Evolutionary conservation across 2,797 vertebrate genomes (phyloP), one percentile per base, ranked within the genome.

Genomic region (Thunnus albacares): DNA sequence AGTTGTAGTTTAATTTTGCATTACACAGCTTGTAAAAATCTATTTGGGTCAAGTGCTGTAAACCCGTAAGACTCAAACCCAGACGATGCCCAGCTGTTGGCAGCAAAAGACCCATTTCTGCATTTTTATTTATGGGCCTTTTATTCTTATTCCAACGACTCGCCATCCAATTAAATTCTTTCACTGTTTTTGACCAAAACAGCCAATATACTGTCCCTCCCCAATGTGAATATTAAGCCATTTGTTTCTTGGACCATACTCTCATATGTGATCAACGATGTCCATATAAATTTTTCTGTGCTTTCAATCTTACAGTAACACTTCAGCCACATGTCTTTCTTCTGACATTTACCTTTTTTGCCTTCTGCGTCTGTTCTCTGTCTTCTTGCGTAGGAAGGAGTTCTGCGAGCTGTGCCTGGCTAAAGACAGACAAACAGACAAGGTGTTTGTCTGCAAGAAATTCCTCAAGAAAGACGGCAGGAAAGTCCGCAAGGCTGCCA

Each of bases 381-480:
- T 58, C 33, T 63, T n/a, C n/a, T 43, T 80, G 71, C 22, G 75
- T 80, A 97, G 97, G 90, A 97, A 97, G 94, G 97, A 97, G 92
- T 97, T 97, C 85, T 97, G 97, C 12, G 97, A 97, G 93, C 95
- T 97, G 90, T 97, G 96, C 87, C 92, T 97, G 88, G 95, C 95
- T 15, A 96, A 96, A 71, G 96, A 97, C 90, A 93, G 96, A 81
- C 96, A 96, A 88, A 97, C 96, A 65, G 94, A 96, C 84, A 96
- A 96, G 88, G 94, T 97, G 77, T 97, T 95, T 81, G 95, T 96
- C 90, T 97, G 97, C 87, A 97, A 97, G 94, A 97, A 97, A 92
- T 97, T 97, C 92, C 92, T 96, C 88, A 97, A 97, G 94, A 97
- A 97, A 87, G 97, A 97, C 47, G 97, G 97, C 80, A 95, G 93